phyloP scores from a whole-genome alignment of 37 sponge, comb jelly and placozoan species.

The Haliclona indistincta region DNA sequence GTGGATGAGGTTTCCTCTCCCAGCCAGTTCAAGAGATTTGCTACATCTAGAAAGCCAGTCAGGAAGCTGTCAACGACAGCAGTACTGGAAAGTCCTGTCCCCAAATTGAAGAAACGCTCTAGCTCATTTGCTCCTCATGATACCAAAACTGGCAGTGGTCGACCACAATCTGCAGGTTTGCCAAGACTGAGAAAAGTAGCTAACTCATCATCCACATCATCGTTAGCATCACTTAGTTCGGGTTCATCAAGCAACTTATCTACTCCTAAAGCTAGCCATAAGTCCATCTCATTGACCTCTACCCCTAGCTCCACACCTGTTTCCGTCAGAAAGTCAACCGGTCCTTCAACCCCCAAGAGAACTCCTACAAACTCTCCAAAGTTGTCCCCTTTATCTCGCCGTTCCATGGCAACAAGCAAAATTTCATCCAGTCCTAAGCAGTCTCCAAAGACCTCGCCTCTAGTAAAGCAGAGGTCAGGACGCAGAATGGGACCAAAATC shows the following conservation, averaged over 20 bases:
- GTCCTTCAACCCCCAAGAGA: background rate
- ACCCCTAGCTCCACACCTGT: background rate
- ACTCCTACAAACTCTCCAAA: background rate
- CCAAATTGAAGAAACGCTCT: background rate
- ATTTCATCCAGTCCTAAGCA: too few species aligned
- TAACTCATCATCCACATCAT: background rate
- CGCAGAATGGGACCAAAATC: too few species aligned
- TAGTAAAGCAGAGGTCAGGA: too few species aligned
- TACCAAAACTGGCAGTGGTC: background rate
- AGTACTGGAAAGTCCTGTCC: background rate
- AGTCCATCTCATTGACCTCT: background rate
- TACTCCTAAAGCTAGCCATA: background rate
- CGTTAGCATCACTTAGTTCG: background rate
- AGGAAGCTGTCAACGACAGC: background rate
- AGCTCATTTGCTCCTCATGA: background rate
- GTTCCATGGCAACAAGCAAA: too few species aligned
- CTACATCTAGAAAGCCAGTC: constrained; percentile 7
- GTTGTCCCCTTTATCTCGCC: too few species aligned
- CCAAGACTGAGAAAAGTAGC: background rate
- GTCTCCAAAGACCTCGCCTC: too few species aligned
- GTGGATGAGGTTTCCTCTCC: background rate
- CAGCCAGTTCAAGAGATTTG: background rate
- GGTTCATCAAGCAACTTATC: background rate
- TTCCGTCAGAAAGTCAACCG: background rate
- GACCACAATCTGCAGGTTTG: background rate